These are phyloP conservation scores for Zaprionus inermis DNA, from an alignment of 1,140 invertebrate species.

Conservation along the genomic window DNA sequence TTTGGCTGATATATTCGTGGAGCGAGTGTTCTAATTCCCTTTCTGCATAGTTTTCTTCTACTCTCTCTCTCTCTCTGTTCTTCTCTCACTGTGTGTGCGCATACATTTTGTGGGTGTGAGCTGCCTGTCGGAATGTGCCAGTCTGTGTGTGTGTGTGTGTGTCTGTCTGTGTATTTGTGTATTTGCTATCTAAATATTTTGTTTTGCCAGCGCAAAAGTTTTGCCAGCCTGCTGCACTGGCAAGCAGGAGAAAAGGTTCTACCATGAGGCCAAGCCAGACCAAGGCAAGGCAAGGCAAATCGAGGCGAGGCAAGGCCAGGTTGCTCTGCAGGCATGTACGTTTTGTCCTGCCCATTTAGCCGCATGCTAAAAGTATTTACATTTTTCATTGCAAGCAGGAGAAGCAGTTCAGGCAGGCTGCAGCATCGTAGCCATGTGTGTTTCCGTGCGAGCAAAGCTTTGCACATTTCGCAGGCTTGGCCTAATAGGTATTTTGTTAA, in stretches of 20 bases:
- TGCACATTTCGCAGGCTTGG: constrained; percentile 58
- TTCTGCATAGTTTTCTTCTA: constrained; percentile 22
- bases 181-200: constrained; percentile 78
- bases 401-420: not conserved
- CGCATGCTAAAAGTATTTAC: constrained; percentile 77
- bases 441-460: constrained; percentile 29
- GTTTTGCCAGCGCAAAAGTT: constrained; percentile 77
- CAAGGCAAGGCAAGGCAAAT: constrained; percentile 6
- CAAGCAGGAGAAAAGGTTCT: constrained; percentile 17
- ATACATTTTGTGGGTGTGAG: constrained; percentile 30
- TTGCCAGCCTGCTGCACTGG: constrained; percentile 50
- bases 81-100: constrained; percentile 9
- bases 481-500: constrained; percentile 82
- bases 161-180: constrained; percentile 23
- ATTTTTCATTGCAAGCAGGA: constrained; percentile 66
- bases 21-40: constrained; percentile 6
- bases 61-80: not conserved
- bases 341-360: constrained; percentile 41
- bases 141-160: constrained; percentile 11
- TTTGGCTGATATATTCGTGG: constrained; percentile 28
- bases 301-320: not conserved
- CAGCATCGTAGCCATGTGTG: not conserved
- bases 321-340: not conserved
- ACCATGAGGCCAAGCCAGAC: not conserved
- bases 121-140: constrained; percentile 3